Conservation (phyloP, 2,797 vertebrate genomes). For the Mormyrops attenuatus region DNA sequence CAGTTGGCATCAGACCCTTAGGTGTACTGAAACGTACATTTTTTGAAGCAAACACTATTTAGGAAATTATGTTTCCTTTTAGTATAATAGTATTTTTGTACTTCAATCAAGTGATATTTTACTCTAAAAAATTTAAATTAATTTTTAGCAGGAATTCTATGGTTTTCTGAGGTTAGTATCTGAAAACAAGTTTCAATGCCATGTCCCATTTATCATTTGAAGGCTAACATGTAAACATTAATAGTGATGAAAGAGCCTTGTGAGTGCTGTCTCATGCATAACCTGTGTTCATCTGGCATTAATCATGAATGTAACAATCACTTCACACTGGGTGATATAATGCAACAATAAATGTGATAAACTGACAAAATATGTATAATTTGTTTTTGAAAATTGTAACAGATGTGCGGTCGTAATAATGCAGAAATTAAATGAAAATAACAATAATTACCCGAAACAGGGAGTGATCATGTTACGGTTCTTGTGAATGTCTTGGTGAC, state of each 20-base stretch:
- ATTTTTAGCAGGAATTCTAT: background rate
- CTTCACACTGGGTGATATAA: background rate
- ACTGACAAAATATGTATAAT: background rate
- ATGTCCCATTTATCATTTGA: background rate
- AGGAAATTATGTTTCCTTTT: background rate
- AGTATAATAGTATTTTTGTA: background rate
- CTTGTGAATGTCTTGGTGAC: background rate
- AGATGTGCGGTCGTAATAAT: background rate
- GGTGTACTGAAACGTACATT: background rate
- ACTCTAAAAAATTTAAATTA: background rate
- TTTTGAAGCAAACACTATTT: background rate
- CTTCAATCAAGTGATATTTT: background rate
- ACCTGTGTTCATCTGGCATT: background rate
- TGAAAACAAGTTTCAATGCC: background rate
- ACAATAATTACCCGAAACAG: background rate
- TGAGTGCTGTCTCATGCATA: background rate
- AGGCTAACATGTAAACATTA: background rate
- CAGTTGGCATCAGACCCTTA: background rate
- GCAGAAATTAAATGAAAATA: background rate
- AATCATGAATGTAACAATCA: background rate
- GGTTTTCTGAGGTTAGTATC: background rate
- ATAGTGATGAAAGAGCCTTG: background rate
- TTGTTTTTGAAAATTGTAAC: background rate
- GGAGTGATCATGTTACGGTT: background rate
- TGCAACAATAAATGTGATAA: background rate